Base-by-base conservation (phyloP, 2,113 vertebrate species). In the Syngnathoides biaculeatus region DNA sequence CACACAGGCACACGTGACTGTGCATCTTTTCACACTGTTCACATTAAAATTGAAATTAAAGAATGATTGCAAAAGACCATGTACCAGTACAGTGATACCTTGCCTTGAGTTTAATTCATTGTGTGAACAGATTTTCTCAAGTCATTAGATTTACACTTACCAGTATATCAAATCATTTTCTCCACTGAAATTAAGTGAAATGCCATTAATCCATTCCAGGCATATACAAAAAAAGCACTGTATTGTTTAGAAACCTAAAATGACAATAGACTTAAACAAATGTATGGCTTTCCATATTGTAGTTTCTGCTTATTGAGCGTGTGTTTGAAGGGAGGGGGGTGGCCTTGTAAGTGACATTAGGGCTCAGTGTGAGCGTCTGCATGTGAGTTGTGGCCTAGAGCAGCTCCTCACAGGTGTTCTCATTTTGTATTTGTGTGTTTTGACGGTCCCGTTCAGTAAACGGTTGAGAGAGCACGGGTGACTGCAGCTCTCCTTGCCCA, bases 21-120 rank as follows among this genome's bases (percentile, higher is more conserved):
- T 50, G n/a, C 69, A 68, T n/a, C n/a, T 27, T 42, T 30, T 52
- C 15, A 26, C 58, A 73, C 48, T n/a, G n/a, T 40, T n/a, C 55
- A 59, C 60, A 35, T 27, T 38, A 48, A 43, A 67, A 35, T 27
- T 38, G 48, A 43, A 67, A 47, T 47, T 27, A 61, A 47, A 52
- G n/a, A 0, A 39, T 48, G n/a, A 48, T 26, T 52, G 69, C 6
- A 5, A 14, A 24, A 22, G 24, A 35, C 60, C 20, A 24, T 63
- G 13, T 63, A 26, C 39, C 42, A 47, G 15, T 8, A 52, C 50
- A 52, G 2, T 22, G 20, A n/a, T 52, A 52, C 50, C 2, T 52
- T 22, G 19, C n/a, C n/a, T 52, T 20, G 7, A 48, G 47, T 48
- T 53, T 24, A 22, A 52, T 52, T 52, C 9, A 22, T 53, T 53